These are phyloP conservation scores for Arothron firmamentum DNA, from an alignment of 2,113 vertebrate genomes.

Conservation along the genomic window DNA sequence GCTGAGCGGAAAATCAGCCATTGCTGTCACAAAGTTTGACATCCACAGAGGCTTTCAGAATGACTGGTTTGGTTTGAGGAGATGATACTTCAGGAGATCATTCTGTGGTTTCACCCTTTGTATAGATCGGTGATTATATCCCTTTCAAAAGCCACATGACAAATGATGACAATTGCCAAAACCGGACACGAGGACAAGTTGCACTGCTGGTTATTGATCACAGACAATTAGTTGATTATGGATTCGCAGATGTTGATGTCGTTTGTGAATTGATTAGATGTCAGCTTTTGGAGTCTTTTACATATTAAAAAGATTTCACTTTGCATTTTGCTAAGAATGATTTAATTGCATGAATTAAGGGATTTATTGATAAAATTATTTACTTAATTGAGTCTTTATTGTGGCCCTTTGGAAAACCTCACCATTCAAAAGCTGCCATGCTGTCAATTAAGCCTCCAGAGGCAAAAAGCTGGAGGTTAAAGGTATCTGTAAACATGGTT, in stretches of 20 bases:
- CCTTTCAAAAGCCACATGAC: no score
- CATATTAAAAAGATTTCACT: no score
- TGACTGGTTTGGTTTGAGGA: no score
- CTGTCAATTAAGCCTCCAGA: constrained; percentile 50
- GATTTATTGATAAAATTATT: background rate
- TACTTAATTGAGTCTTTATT: background rate
- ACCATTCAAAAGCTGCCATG: constrained; percentile 5
- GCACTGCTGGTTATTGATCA: background rate
- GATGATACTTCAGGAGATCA: no score
- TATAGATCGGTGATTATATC: no score
- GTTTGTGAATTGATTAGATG: background rate
- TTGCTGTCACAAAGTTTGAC: constrained; percentile 37
- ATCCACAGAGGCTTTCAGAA: constrained; percentile 5
- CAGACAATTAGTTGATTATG: background rate
- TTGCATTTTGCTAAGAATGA: background rate
- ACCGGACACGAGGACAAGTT: background rate
- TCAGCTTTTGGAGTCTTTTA: background rate
- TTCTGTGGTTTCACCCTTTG: no score
- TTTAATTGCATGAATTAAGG: background rate
- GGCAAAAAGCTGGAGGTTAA: constrained; percentile 57
- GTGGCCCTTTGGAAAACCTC: constrained; percentile 8
- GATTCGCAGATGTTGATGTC: no score
- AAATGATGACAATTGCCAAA: background rate
- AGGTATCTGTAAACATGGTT: constrained; percentile 64
- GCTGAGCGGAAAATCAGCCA: constrained; percentile 32